Conservation (phyloP, 2,888 invertebrate genomes). For the Thera britannica region DNA sequence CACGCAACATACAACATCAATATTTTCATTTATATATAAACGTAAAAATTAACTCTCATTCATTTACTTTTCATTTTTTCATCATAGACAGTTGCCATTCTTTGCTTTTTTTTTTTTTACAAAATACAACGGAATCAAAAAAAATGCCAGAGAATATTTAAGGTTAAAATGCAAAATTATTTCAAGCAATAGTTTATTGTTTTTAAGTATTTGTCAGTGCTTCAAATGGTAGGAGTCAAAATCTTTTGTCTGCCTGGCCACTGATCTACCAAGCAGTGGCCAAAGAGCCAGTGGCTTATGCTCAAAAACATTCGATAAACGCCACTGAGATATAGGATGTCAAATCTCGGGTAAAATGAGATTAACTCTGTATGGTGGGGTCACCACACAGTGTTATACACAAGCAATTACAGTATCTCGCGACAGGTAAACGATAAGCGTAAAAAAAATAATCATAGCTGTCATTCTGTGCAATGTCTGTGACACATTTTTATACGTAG, state of each 20-base stretch:
- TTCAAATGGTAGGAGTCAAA: neutral
- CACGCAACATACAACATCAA: constrained; percentile 60
- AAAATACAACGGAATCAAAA: constrained; percentile 31
- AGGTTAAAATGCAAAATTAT: constrained; percentile 31
- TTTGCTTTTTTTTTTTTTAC: constrained; percentile 39
- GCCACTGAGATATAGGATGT: too few relatives aligned
- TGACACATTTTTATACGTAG: too few relatives aligned
- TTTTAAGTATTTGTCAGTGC: constrained; percentile 12
- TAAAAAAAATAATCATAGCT: too few relatives aligned
- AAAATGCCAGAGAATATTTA: constrained; percentile 16
- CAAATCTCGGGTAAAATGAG: too few relatives aligned
- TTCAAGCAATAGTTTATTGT: constrained; percentile 49
- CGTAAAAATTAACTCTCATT: constrained; percentile 79
- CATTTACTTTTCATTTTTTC: constrained; percentile 61
- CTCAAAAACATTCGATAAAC: too few relatives aligned
- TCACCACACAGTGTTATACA: too few relatives aligned
- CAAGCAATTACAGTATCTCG: too few relatives aligned
- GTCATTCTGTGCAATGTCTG: too few relatives aligned
- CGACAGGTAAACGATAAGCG: too few relatives aligned
- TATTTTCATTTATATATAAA: constrained; percentile 72
- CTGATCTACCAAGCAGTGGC: too few relatives aligned
- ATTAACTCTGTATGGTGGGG: too few relatives aligned
- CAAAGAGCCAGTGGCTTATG: too few relatives aligned
- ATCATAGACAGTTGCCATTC: constrained; percentile 62
- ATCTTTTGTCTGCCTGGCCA: neutral